Base-by-base conservation (phyloP, 2,113 vertebrate genomes). In the Dissostichus mawsoni region DNA sequence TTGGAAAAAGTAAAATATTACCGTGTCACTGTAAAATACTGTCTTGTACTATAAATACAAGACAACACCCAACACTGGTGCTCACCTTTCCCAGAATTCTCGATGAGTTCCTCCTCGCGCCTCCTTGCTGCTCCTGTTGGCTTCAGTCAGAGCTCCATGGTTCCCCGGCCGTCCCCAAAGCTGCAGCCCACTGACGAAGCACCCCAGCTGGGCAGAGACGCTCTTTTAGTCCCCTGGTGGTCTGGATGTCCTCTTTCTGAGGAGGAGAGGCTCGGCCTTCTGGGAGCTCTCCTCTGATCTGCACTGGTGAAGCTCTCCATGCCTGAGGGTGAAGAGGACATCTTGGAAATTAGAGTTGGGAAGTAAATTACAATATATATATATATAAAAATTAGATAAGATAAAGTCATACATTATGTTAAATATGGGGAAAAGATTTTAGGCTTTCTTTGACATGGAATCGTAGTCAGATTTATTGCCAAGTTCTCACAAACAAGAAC, bases 41-140 rank as follows among this genome's bases (percentile, higher is more conserved):
- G 36, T 41, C 36, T 41, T 41, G 36, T 41, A 41, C 36, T 41
- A 1, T 41, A 41, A 8, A 41, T 36, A 58, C 33, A 77, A 11
- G 1, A 53, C 48, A 4, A 47, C 50, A 52, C 17, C 41, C 44
- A 33, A 17, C 50, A 29, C 53, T 1, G 13, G n/a, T 77, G 9
- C 85, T 87, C 67, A 94, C 94, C 89, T 94, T 91, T 77, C 77
- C 88, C 48, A 86, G 63, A 51, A 84, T 36, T 58, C 59, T 86
- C 33, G 87, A 74, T 0, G 94, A 91, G 73, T 83, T 94, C 90
- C 95, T 98, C 79, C 93, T 94, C 0, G 93, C 87, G 95, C 92
- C 23, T 96, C 96, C 89, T 95, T 96, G 78, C 94, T 93, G 55
- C 92, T 91, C 62, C 94, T 92, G 68, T 96, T 94, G 0, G 87